Conservation (phyloP, 2,797 vertebrate species). For the Sarcophilus harrisii region DNA sequence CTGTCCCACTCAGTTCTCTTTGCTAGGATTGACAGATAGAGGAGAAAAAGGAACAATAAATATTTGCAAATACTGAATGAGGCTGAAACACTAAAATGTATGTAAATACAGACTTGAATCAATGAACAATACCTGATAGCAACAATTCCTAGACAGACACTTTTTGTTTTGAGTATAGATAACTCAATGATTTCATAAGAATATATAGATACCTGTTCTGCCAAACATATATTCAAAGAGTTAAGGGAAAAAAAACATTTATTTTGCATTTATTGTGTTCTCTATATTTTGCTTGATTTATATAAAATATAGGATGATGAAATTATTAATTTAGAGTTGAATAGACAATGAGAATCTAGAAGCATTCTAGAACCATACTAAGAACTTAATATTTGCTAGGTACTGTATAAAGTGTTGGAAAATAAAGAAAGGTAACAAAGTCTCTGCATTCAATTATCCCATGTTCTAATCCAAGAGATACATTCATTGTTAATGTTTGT, state of each 20-base stretch:
- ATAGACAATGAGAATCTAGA: neutral
- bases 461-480: neutral
- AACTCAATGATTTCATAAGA: neutral
- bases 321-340: neutral
- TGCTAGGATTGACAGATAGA: constrained; percentile 8
- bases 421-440: neutral
- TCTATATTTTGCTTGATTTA: neutral
- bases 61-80: neutral
- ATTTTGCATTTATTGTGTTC: neutral
- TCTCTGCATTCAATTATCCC: neutral
- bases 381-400: neutral
- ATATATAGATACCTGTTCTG: neutral
- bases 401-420: neutral
- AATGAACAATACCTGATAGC: neutral
- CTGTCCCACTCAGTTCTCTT: neutral
- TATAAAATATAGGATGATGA: neutral
- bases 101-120: neutral
- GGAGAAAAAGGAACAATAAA: neutral
- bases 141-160: neutral
- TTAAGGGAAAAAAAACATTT: neutral
- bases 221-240: neutral
- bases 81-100: neutral
- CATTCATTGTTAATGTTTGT: neutral
- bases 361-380: too few relatives aligned
- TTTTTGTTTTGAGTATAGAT: neutral